A percentile compares a stretch with the other conserved stretches of the same genome.
These are phyloP conservation scores for Clitarchus hookeri DNA, from an alignment of 2,888 invertebrate species.

Conservation along the genomic window DNA sequence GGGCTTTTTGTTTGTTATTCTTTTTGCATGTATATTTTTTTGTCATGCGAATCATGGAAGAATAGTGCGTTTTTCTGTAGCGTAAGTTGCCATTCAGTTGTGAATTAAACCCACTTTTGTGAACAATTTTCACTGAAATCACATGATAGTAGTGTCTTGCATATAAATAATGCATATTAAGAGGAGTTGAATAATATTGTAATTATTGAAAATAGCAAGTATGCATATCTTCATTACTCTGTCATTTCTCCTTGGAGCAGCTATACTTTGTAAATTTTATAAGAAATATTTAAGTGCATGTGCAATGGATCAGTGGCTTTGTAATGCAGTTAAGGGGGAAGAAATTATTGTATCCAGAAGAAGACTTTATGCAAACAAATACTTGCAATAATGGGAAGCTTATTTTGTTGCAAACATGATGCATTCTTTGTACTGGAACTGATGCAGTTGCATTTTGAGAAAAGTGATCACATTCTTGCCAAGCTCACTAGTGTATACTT, in stretches of 20 bases:
- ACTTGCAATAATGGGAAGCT: too few species aligned
- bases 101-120: background rate
- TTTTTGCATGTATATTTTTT: background rate
- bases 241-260: background rate
- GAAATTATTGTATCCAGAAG: too few species aligned
- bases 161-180: too few species aligned
- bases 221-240: background rate
- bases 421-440: too few species aligned
- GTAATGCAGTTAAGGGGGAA: background rate
- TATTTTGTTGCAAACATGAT: too few species aligned
- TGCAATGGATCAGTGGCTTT: background rate
- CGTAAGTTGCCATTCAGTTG: background rate
- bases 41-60: background rate
- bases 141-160: background rate
- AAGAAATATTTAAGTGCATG: background rate
- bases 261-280: conserved; percentile 1
- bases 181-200: too few species aligned
- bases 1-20: background rate
- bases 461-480: too few species aligned
- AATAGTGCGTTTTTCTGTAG: background rate
- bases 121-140: background rate
- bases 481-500: too few species aligned
- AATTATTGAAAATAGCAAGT: background rate
- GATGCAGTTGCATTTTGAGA: too few species aligned
- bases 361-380: too few species aligned